Base-by-base conservation (phyloP, 2,888 invertebrate species). In the Drosophila picticornis region DNA sequence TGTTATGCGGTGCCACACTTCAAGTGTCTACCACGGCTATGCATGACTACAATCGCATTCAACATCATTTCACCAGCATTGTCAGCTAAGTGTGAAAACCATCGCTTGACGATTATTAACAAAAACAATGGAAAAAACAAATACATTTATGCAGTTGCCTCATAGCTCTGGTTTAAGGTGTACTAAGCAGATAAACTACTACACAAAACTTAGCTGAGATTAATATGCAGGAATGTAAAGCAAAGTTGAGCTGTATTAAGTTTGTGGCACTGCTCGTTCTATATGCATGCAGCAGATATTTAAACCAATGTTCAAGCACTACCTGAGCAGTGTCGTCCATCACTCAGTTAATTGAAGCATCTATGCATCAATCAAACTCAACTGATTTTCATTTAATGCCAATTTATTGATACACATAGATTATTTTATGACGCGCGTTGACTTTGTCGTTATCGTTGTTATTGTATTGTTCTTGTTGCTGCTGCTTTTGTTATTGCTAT, bases 351-450 rank as follows among this genome's bases (percentile, higher is more conserved):
- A 71, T 63, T 64, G 40, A 48, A 60, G 36, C 52, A 52, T 62
- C 67, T 53, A 34, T 63, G 66, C 82, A 89, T 89, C 84, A 84
- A 90, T 85, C 90, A 90, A 85, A 72, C 38, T 71, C 63, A 84
- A 69, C 82, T 51, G 62, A 69, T 72, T 75, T 72, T 53, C 79
- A 77, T 68, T 74, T 72, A 72, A 71, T 71, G 72, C 55, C 83
- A 60, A 72, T 74, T 74, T 66, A 84, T 81, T 77, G 72, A 77
- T 38, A 38, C 19, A 56, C 58, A 58, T 68, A 63, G 84, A 88
- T 75, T 82, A 77, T 75, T 84, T 76, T 72, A 70, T 64, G 64
- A 84, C 64, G 70, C 51, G 22, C 66, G 58, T 69, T 75, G 70
- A 77, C 72, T 78, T 70, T 36, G 52, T 64, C 48, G 48, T 61